Conservation (phyloP, 2,888 invertebrate species). For the Dromius quadrimaculatus region DNA sequence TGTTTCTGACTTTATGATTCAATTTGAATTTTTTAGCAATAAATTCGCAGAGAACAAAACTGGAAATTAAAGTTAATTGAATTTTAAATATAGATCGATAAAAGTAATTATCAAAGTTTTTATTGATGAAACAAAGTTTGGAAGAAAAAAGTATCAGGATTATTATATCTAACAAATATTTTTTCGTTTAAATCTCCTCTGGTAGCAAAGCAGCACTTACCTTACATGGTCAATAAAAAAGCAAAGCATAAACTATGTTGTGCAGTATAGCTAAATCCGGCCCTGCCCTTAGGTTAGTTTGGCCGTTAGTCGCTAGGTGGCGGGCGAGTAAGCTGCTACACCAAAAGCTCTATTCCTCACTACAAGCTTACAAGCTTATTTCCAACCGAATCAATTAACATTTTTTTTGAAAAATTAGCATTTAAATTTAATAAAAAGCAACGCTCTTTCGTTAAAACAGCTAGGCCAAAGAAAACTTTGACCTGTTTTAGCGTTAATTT, state of each 20-base stretch:
- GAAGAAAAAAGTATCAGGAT: too few species aligned
- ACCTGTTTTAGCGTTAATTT: conserved; percentile 36
- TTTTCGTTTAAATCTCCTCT: too few species aligned
- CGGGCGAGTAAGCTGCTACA: conserved; percentile 46
- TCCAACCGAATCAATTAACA: conserved; percentile 42
- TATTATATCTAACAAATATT: too few species aligned
- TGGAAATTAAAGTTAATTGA: too few species aligned
- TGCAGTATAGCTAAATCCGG: conserved; percentile 20
- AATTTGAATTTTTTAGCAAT: too few species aligned
- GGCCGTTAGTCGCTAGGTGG: conserved; percentile 50
- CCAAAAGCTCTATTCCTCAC: conserved; percentile 49
- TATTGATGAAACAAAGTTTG: too few species aligned
- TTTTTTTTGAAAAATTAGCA: conserved; percentile 44
- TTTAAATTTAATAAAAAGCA: conserved; percentile 50
- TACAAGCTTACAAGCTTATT: conserved; percentile 32
- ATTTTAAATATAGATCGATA: too few species aligned
- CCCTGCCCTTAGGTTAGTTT: conserved; percentile 41
- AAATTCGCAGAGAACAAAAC: too few species aligned
- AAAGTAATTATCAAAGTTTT: too few species aligned
- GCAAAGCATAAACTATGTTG: conserved; percentile 8
- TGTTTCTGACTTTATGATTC: too few species aligned
- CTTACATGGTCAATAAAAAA: conserved; percentile 34
- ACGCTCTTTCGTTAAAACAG: conserved; percentile 44
- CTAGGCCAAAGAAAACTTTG: conserved; percentile 45
- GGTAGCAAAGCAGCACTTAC: too few species aligned